Conservation (phyloP, 2,888 invertebrate genomes). For the Tenthredo notha region DNA sequence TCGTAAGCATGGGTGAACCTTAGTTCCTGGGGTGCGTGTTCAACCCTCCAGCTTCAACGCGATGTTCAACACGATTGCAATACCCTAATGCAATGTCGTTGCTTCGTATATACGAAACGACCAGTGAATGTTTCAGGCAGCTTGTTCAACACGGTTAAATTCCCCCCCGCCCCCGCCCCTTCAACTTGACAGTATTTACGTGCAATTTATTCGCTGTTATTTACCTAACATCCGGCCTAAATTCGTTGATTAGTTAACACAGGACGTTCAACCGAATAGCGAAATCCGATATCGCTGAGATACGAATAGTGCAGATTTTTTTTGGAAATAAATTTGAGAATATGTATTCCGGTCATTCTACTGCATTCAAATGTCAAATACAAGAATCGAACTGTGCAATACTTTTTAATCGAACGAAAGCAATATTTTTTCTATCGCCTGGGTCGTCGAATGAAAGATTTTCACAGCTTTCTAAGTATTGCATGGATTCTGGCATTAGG, state of each 20-base stretch:
- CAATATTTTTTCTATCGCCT: too few species aligned
- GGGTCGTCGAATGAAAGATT: too few species aligned
- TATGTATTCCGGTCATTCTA: background rate
- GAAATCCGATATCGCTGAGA: background rate
- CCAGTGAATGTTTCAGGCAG: slow-evolving; percentile 17
- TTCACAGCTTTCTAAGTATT: too few species aligned
- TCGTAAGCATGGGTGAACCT: background rate
- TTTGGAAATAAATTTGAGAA: background rate
- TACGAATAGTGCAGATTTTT: background rate
- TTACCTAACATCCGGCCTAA: background rate
- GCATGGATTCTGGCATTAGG: too few species aligned
- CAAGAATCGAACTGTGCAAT: background rate
- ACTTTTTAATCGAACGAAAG: too few species aligned
- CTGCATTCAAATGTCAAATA: background rate
- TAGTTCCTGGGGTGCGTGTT: background rate
- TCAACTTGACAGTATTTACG: slow-evolving; percentile 16
- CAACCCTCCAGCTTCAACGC: background rate
- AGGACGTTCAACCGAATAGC: background rate
- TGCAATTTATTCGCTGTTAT: slow-evolving; percentile 13
- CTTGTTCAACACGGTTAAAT: slow-evolving; percentile 22
- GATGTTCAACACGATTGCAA: slow-evolving; percentile 40
- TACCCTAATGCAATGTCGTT: slow-evolving; percentile 43
- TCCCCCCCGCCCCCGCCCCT: too few species aligned
- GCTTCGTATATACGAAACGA: background rate
- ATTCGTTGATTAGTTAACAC: slow-evolving; percentile 19